These are phyloP conservation scores for Argynnis bischoffii DNA, from an alignment of 2,888 invertebrate species.

Conservation along the genomic window DNA sequence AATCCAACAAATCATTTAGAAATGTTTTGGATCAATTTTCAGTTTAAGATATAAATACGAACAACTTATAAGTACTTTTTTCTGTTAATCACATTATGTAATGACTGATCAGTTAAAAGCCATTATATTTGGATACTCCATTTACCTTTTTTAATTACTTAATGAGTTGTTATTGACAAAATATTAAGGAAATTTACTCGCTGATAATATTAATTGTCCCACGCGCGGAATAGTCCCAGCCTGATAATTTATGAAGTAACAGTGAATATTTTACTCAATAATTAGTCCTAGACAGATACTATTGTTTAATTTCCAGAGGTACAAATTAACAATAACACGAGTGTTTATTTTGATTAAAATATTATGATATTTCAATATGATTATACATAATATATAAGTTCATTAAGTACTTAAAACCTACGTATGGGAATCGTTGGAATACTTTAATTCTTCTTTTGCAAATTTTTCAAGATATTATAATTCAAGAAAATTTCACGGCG, in stretches of 20 bases:
- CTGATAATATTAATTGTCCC: constrained; percentile 34
- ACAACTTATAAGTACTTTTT: neutral
- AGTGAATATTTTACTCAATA: constrained; percentile 25
- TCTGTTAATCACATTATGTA: neutral
- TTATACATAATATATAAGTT: too few relatives aligned
- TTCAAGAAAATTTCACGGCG: too few relatives aligned
- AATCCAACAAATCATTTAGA: neutral
- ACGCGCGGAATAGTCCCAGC: constrained; percentile 39
- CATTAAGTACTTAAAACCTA: too few relatives aligned
- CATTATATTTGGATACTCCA: neutral
- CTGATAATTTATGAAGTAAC: constrained; percentile 27
- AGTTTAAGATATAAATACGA: neutral
- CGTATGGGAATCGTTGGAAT: too few relatives aligned
- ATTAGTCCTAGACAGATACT: constrained; percentile 16
- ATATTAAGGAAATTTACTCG: constrained; percentile 34
- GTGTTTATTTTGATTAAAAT: neutral
- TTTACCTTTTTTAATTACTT: constrained; percentile 17
- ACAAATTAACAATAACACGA: neutral
- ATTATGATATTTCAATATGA: neutral
- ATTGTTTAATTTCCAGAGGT: constrained; percentile 6
- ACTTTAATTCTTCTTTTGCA: too few relatives aligned
- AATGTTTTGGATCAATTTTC: constrained; percentile 1
- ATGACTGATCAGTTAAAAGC: constrained; percentile 1
- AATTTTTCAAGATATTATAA: too few relatives aligned
- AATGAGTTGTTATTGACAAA: constrained; percentile 5